Conservation (phyloP, 2,888 invertebrate species). For the Auanema sp. region DNA sequence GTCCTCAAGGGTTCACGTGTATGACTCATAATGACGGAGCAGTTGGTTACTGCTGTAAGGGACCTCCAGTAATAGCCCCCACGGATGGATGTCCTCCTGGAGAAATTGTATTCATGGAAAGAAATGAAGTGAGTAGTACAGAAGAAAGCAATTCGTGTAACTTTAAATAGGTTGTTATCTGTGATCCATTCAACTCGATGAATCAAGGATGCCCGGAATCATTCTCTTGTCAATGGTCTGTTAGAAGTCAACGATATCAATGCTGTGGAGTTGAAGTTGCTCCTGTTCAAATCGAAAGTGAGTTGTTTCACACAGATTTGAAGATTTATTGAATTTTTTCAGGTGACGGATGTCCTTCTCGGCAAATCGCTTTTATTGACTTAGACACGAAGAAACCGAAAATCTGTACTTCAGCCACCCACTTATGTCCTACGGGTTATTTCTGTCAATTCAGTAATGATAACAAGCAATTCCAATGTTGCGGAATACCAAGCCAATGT, state of each 20-base stretch:
- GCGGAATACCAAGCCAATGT: slow-evolving; percentile 49
- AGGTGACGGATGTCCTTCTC: slow-evolving; percentile 50
- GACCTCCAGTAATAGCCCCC: slow-evolving; percentile 27
- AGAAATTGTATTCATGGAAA: slow-evolving; percentile 51
- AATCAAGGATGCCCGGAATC: slow-evolving; percentile 46
- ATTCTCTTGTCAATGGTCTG: slow-evolving; percentile 53
- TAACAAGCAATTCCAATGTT: slow-evolving; percentile 51
- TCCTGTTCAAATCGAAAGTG: slow-evolving; percentile 44
- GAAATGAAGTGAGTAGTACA: slow-evolving; percentile 30
- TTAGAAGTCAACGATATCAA: slow-evolving; percentile 47
- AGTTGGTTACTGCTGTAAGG: slow-evolving; percentile 35
- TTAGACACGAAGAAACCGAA: slow-evolving; percentile 46
- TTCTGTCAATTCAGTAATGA: slow-evolving; percentile 47
- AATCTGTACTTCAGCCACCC: slow-evolving; percentile 47
- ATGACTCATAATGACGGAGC: slow-evolving; percentile 42
- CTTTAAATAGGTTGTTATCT: slow-evolving; percentile 27
- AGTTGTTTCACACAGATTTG: slow-evolving; percentile 7
- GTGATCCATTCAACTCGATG: slow-evolving; percentile 47
- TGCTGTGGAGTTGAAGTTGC: slow-evolving; percentile 49
- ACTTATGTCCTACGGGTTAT: slow-evolving; percentile 49
- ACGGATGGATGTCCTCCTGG: slow-evolving; percentile 51
- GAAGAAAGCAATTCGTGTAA: not conserved
- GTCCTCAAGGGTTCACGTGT: slow-evolving; percentile 46
- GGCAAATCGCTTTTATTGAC: slow-evolving; percentile 50
- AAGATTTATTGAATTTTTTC: slow-evolving; percentile 5